A percentile compares a stretch with the other conserved stretches of the same genome.
These are phyloP conservation scores for Macrosteles quadrilineatus DNA, from an alignment of 1,140 invertebrate species.

Conservation along the genomic window DNA sequence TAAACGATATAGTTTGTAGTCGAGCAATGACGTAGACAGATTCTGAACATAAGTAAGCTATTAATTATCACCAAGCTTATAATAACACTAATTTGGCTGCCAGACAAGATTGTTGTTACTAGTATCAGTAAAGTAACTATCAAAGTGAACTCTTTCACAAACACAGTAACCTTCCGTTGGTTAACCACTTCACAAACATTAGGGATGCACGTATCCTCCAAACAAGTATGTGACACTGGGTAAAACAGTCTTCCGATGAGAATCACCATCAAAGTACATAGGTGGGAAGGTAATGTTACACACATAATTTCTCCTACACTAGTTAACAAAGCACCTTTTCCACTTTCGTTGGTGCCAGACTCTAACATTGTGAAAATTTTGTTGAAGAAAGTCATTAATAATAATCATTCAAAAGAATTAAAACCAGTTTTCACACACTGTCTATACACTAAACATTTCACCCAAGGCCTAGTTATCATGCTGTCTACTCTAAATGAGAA, in stretches of 20 bases:
- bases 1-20: neutral
- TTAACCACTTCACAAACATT: neutral
- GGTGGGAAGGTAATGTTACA: neutral
- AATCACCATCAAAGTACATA: slow-evolving; percentile 5
- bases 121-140: slow-evolving; percentile 29
- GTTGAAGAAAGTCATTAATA: too few relatives aligned
- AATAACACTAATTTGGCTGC: neutral
- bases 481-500: too few relatives aligned
- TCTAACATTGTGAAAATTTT: too few relatives aligned
- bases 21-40: neutral
- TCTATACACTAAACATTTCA: too few relatives aligned
- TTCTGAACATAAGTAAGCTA: neutral
- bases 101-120: slow-evolving; percentile 30
- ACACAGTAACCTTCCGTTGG: neutral
- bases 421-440: too few relatives aligned
- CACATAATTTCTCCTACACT: neutral
- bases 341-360: too few relatives aligned
- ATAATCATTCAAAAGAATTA: too few relatives aligned
- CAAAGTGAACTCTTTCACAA: slow-evolving; percentile 28
- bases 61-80: slow-evolving; percentile 6
- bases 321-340: too few relatives aligned
- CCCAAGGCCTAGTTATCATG: too few relatives aligned
- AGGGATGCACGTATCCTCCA: neutral
- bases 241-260: neutral
- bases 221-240: neutral